Base-by-base conservation (phyloP, 2,888 invertebrate species). In the Falcaria lacertinaria region DNA sequence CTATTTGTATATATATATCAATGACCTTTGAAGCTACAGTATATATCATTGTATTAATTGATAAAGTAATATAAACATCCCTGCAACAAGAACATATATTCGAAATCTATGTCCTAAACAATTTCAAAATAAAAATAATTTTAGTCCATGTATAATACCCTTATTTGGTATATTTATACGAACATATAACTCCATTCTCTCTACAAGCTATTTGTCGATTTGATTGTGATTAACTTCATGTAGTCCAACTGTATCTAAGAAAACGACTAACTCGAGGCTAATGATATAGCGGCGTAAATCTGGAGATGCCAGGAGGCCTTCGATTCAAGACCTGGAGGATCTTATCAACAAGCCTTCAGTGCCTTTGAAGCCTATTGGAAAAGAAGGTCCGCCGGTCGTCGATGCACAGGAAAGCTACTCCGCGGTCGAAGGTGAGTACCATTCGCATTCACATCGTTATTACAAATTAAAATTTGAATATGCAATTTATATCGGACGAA, bases 351-450 rank as follows among this genome's bases (percentile, higher is more conserved):
- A 96, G 78, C 95, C 96, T 35, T 97, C 96, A 40, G 96, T 97
- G 42, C 97, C 98, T 38, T 90, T 98, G 55, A 94, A 93, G 75
- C 92, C 95, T 53, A 80, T 92, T 42, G 97, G 97, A 53, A 92
- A 92, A 70, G 93, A 92, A 54, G 97, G 96, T 48, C 96, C 97
- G 56, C 97, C 98, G 33, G 92, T 92, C 57, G 94, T 97, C 57
- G 97, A 97, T 81, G 95, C 96, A 35, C 96, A 97, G 80, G 97
- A 97, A 77, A 98, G 96, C 74, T 98, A 98, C 86, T 96, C 98
- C 36, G 97, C 97, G 46, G 95, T 97, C 83, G 99, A 99, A 94
- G 98, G 98, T 98, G 79, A 60, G 54, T 16, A 8, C 15, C 22
- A 4, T 14, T 48, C 8, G 16, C 6, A 47, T 13, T 13, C 8